phyloP scores from a whole-genome alignment of 2,888 invertebrate species.

The Chalcosyrphus nemorum region DNA sequence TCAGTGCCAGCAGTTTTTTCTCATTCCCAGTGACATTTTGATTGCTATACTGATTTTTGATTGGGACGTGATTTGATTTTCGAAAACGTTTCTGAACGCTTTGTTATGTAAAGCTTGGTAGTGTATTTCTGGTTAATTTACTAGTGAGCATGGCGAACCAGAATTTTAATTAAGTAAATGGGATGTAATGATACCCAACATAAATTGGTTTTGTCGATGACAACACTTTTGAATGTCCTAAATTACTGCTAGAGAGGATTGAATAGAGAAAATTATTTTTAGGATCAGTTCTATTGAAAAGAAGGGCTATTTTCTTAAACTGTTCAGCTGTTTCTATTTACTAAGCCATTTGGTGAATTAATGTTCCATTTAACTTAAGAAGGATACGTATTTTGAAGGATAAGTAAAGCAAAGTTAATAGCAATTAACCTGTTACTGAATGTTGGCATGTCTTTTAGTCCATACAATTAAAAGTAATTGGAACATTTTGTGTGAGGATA shows the following conservation, averaged over 20 bases:
- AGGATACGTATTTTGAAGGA: no score
- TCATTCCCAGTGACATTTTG: constrained; percentile 47
- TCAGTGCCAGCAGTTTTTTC: constrained; percentile 39
- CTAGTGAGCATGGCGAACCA: constrained; percentile 14
- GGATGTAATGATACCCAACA: neutral
- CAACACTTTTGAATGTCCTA: neutral
- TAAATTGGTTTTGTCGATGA: neutral
- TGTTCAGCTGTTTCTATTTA: no score
- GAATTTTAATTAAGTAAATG: constrained; percentile 30
- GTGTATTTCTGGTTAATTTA: constrained; percentile 27
- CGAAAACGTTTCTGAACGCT: constrained; percentile 12
- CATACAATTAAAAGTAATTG: no score
- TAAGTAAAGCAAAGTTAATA: no score
- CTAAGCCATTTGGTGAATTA: no score
- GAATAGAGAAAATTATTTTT: neutral
- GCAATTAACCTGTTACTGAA: no score
- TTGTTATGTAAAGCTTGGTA: constrained; percentile 26
- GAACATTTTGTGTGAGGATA: no score
- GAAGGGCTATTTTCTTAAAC: neutral
- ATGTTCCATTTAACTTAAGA: no score
- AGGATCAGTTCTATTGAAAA: neutral
- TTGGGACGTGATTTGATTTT: constrained; percentile 63
- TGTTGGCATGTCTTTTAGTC: no score
- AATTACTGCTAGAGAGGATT: neutral
- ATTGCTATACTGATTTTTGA: constrained; percentile 57